Percentiles rank a stretch among this genome's conserved stretches.
Conservation (phyloP, 2,113 vertebrate genomes). For the Choloepus hoffmanni region DNA sequence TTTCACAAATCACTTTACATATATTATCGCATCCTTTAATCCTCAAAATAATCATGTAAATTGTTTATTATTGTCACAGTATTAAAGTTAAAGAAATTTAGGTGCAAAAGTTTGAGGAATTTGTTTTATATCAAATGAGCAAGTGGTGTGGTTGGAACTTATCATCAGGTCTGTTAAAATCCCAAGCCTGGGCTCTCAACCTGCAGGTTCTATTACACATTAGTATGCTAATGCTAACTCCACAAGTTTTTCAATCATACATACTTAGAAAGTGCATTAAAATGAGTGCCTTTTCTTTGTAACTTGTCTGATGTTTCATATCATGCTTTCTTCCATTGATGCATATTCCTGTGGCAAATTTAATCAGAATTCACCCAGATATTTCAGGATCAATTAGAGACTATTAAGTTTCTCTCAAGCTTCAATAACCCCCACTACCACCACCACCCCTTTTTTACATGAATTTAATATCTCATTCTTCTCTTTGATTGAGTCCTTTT, state of each 20-base stretch:
- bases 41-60: background rate
- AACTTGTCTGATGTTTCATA: background rate
- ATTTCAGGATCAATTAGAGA: constrained; percentile 65
- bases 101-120: background rate
- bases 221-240: background rate
- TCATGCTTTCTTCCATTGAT: background rate
- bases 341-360: constrained; percentile 28
- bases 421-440: background rate
- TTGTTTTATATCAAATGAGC: constrained; percentile 15
- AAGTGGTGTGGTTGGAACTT: background rate
- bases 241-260: background rate
- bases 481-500: constrained; percentile 61
- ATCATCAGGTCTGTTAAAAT: background rate
- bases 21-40: background rate
- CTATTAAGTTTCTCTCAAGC: constrained; percentile 40
- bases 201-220: background rate
- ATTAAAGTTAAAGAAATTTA: background rate
- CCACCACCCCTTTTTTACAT: background rate
- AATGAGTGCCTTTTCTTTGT: background rate
- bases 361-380: constrained; percentile 59
- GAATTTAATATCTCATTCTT: constrained; percentile 39
- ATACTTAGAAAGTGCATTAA: background rate
- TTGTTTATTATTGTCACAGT: background rate
- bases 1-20: background rate
- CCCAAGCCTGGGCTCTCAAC: background rate